Evolutionary conservation across 2,888 invertebrate species (phyloP).

Genomic region (Himalopsyche japonica): DNA sequence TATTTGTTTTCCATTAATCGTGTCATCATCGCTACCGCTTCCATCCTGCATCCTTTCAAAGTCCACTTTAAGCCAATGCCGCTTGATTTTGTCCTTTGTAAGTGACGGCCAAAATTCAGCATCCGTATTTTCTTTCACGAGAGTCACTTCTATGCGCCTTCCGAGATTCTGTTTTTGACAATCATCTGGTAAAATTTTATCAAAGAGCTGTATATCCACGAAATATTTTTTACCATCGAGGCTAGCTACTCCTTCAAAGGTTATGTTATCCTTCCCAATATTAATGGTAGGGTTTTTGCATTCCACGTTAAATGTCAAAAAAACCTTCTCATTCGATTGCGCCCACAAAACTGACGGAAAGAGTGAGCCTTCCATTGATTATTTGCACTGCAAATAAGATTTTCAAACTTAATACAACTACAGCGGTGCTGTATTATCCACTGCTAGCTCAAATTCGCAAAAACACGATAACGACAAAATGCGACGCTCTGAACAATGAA

Average conservation of each 20-base stretch:
- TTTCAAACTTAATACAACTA: not conserved
- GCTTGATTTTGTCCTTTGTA: slow-evolving; percentile 84
- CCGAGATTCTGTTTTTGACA: slow-evolving; percentile 72
- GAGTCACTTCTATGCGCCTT: slow-evolving; percentile 74
- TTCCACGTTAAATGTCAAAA: slow-evolving; percentile 89
- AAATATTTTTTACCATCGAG: slow-evolving; percentile 84
- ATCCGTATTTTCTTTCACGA: slow-evolving; percentile 70
- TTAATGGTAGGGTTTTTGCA: slow-evolving; percentile 82
- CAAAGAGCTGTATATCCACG: slow-evolving; percentile 82
- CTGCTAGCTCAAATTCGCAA: not conserved
- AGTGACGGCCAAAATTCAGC: slow-evolving; percentile 87
- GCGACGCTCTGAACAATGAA: not conserved
- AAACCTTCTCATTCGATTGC: slow-evolving; percentile 80
- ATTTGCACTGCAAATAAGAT: not conserved
- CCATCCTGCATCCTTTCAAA: slow-evolving; percentile 98
- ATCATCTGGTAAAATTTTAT: slow-evolving; percentile 80
- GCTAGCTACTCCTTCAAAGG: slow-evolving; percentile 84
- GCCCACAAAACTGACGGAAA: slow-evolving; percentile 90
- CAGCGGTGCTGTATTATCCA: not conserved
- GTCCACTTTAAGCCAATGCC: slow-evolving; percentile 95
- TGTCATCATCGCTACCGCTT: slow-evolving; percentile 87
- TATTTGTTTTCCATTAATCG: slow-evolving; percentile 49
- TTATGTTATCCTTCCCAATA: slow-evolving; percentile 72
- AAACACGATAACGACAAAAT: not conserved
- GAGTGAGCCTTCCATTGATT: not conserved